Evolutionary conservation across 2,888 invertebrate species (phyloP), one percentile per base, ranked within the genome.

Genomic region (Ophraella communa): DNA sequence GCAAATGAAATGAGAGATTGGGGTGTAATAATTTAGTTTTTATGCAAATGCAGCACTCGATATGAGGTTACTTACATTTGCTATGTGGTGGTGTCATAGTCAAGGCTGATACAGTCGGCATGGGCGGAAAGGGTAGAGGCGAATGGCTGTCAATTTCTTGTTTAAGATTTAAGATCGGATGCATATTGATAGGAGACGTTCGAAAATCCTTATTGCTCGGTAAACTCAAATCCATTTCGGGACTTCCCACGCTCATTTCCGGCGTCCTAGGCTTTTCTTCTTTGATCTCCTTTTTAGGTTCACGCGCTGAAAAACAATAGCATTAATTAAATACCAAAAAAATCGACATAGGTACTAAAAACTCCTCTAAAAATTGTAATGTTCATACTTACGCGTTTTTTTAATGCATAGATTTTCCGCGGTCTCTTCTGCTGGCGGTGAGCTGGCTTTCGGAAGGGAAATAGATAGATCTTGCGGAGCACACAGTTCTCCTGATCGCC

Each of bases 81-180:
- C 89, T 90, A 85, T 94, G 93, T 63, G 93, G 92, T 75, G 93
- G 92, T 73, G 93, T 92, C 79, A 94, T 84, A 39, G 92, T 88
- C 72, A 94, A 84, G 62, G 92, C 91, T 65, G 91, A 88, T 73
- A 91, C 87, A 42, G 91, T 89, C 52, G 90, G 87, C 84, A 91
- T 89, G 62, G 89, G 90, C 69, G 91, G 90, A 84, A 90, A 92
- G 81, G 88, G 87, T 80, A 91, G 84, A 80, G 87, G 87, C 62
- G 80, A 80, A 70, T 81, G 81, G 67, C 75, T 81, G 59, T 81
- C 80, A 69, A 81, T 72, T 69, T 82, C 81, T 67, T 80, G 81
- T 65, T 80, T 81, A 76, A 81, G 69, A 68, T 69, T 79, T 66
- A 80, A 65, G 52, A 77, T 71, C 73, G 86, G 86, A 83, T 72